Base-by-base conservation (phyloP, 2,888 invertebrate genomes). In the Mechanitis messenoides region DNA sequence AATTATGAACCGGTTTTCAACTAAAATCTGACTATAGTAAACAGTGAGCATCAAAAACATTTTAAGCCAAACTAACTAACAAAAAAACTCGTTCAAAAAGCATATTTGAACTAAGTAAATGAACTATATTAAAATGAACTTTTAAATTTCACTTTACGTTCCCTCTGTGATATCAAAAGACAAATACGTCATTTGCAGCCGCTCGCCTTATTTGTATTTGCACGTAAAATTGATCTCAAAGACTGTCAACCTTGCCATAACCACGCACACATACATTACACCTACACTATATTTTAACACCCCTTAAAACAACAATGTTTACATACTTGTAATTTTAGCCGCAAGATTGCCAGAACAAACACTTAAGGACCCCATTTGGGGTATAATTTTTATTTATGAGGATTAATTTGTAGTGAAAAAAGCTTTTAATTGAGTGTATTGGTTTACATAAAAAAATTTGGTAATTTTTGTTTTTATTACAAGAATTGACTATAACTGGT, bases 131-230 rank as follows among this genome's bases (percentile, higher is more conserved):
- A 20, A 20, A 20, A 20, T 20, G 20, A 20, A 20, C 20, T 20
- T 20, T 20, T 20, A 20, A 20, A 20, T 1, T 20, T 20, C 20
- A 20, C 9, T 42, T 50, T 31, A 11, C 28, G 6, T 31, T 50
- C 31, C 50, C 38, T 33, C 59, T 67, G 65, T 69, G 71, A 59
- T 71, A 74, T 75, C 73, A 73, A 66, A 69, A 60, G 55, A 60
- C 55, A 60, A 66, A 67, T 66, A 64, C 61, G 63, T 78, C 79
- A 69, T 33, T 62, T 66, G 67, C 83, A 83, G 74, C 72, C 73
- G 76, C 11, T 61, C 56, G 68, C 74, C 31, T 54, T 68, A 45
- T 68, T 62, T 66, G 64, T 60, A 62, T 66, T 56, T 55, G 45
- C 46, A 54, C 58, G 57, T 60, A 58, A 61, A 64, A 62, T 62